Conservation (phyloP, 2,888 invertebrate genomes). For the Gastrophysa polygoni region DNA sequence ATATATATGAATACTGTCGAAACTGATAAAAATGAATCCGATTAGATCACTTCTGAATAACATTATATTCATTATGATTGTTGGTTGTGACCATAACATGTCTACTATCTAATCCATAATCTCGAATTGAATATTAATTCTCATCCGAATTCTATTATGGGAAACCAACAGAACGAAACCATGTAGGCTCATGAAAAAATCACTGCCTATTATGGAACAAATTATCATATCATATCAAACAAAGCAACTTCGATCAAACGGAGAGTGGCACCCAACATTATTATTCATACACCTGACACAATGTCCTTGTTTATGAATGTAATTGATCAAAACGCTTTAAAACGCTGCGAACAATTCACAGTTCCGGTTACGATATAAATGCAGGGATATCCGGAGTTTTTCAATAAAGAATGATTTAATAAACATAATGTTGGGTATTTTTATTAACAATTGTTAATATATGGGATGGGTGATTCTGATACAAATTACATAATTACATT, state of each 20-base stretch:
- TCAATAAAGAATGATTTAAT: constrained; percentile 54
- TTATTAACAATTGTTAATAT: constrained; percentile 35
- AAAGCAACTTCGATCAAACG: constrained; percentile 22
- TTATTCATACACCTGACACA: constrained; percentile 51
- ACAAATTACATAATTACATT: constrained; percentile 46
- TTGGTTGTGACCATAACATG: not conserved
- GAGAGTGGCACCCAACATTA: constrained; percentile 46
- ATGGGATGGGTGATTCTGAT: constrained; percentile 47
- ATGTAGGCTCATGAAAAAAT: constrained; percentile 37
- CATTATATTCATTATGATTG: not conserved
- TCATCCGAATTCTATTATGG: constrained; percentile 28
- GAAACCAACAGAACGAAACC: constrained; percentile 42
- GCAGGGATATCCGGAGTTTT: constrained; percentile 53
- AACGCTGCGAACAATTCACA: constrained; percentile 52
- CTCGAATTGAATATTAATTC: not conserved
- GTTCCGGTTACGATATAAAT: constrained; percentile 50
- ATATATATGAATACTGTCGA: too few species aligned
- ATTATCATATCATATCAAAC: constrained; percentile 54
- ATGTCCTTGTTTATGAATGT: constrained; percentile 51
- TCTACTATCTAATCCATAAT: not conserved
- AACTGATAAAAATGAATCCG: too few species aligned
- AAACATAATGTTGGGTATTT: constrained; percentile 49
- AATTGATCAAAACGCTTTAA: constrained; percentile 49
- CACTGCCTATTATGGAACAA: constrained; percentile 43
- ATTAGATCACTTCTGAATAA: not conserved